Evolutionary conservation across 2,888 invertebrate species (phyloP).

Genomic region (Apocheima hispidaria): DNA sequence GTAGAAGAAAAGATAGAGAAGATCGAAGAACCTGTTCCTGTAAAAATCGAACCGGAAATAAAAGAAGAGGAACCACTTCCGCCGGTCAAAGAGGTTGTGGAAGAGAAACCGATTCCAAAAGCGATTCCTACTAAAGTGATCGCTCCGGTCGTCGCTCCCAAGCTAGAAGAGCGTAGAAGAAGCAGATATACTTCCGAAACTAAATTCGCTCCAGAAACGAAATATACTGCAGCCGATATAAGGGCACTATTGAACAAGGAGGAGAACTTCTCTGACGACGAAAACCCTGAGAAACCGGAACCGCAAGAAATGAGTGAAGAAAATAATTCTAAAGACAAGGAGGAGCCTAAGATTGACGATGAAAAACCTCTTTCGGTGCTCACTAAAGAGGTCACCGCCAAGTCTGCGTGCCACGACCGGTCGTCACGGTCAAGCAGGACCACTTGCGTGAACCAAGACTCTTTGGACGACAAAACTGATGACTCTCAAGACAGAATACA

Average conservation of each 20-base stretch:
- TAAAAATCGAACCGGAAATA: conserved; percentile 38
- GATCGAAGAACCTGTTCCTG: conserved; percentile 44
- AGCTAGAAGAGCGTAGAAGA: conserved; percentile 39
- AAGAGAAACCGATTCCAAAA: conserved; percentile 24
- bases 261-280: conserved; percentile 57
- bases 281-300: conserved; percentile 45
- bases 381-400: conserved; percentile 68
- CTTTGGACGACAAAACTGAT: conserved; percentile 82
- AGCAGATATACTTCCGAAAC: conserved; percentile 34
- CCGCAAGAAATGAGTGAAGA: conserved; percentile 50
- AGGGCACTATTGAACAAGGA: conserved; percentile 57
- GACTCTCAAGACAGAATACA: conserved; percentile 80
- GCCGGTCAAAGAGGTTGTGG: conserved; percentile 23
- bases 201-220: conserved; percentile 28
- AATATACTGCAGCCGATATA: conserved; percentile 30
- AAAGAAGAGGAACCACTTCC: conserved; percentile 25
- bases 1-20: conserved; percentile 48
- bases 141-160: conserved; percentile 17
- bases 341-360: conserved; percentile 49
- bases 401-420: conserved; percentile 78
- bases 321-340: conserved; percentile 49
- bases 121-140: conserved; percentile 13
- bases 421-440: conserved; percentile 76
- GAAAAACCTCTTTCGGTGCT: conserved; percentile 60
- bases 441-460: conserved; percentile 74